Evolutionary conservation across 2,888 invertebrate species (phyloP), one percentile per base, ranked within the genome.

Genomic region (Rhagonycha fulva): DNA sequence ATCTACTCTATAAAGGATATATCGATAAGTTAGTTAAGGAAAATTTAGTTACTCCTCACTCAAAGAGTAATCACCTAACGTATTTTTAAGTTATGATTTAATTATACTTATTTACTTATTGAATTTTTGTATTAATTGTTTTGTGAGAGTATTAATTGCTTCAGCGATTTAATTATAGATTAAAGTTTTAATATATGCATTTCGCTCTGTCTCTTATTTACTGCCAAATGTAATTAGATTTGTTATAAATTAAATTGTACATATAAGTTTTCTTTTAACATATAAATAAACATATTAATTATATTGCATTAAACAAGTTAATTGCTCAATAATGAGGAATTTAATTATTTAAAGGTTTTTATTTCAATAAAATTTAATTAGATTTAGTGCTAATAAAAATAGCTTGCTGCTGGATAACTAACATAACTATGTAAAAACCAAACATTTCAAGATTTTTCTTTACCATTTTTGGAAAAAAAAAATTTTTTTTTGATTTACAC

Each of bases 91-190:
- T 47, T 47, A 47, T n/a, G 47, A 47, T 47, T 47, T 47, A 47
- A 47, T 47, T 47, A 47, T 47, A 66, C 63, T n/a, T 24, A 14
- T 26, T 62, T 62, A 24, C 23, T 66, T 76, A 76, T 76, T 76
- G 70, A 68, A 73, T 71, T 67, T 76, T 71, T 71, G 71, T 28
- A 26, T 74, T 69, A 77, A 77, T 73, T 70, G 70, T 76, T 76
- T 68, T n/a, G 24, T 75, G 63, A 23, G 23, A 66, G 69, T 71
- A 70, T 77, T 77, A 77, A 77, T 77, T 74, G 71, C 71, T 67
- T 71, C 30, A 66, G 47, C 62, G 76, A 76, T 76, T 76, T 76
- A 78, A 78, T 78, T 78, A 76, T 76, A 75, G 74, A 76, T 78
- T 74, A 78, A 76, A 76, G 23, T 70, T 23, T 66, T 66, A 66